phyloP scores from a whole-genome alignment of 2,888 invertebrate genomes.

The Linyphia triangularis region DNA sequence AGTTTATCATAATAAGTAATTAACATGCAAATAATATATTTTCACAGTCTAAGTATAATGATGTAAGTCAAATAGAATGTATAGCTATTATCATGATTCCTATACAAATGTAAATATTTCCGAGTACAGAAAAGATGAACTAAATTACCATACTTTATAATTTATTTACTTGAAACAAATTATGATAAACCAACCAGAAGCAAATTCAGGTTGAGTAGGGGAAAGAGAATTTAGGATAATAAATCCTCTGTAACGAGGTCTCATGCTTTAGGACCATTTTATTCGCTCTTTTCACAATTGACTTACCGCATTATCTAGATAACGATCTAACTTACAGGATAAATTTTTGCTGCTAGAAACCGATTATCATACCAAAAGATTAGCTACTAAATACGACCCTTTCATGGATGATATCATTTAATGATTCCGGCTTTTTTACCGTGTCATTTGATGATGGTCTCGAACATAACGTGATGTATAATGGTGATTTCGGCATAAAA shows the following conservation, averaged over 20 bases:
- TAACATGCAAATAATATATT: too few species aligned
- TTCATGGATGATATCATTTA: conserved; percentile 54
- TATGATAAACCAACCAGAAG: conserved; percentile 64
- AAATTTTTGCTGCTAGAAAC: conserved; percentile 60
- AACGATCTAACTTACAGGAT: conserved; percentile 60
- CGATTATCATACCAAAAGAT: conserved; percentile 60
- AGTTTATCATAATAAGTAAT: too few species aligned
- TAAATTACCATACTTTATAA: conserved; percentile 58
- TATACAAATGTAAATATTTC: conserved; percentile 30
- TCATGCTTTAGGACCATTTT: conserved; percentile 56
- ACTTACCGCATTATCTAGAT: conserved; percentile 56
- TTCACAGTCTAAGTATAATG: too few species aligned
- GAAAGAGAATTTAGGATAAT: conserved; percentile 49
- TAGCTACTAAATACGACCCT: conserved; percentile 50
- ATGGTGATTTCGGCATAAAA: not conserved
- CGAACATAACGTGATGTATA: not conserved
- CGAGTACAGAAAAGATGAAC: conserved; percentile 8
- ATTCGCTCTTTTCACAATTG: conserved; percentile 60
- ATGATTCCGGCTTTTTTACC: conserved; percentile 18
- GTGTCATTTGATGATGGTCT: not conserved
- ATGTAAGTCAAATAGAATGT: too few species aligned
- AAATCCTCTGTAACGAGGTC: conserved; percentile 51
- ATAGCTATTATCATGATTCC: conserved; percentile 7
- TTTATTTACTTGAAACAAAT: conserved; percentile 60
- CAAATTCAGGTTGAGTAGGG: conserved; percentile 42